These are phyloP conservation scores for Tetrax tetrax DNA, from an alignment of 2,113 vertebrate species.

Conservation along the genomic window DNA sequence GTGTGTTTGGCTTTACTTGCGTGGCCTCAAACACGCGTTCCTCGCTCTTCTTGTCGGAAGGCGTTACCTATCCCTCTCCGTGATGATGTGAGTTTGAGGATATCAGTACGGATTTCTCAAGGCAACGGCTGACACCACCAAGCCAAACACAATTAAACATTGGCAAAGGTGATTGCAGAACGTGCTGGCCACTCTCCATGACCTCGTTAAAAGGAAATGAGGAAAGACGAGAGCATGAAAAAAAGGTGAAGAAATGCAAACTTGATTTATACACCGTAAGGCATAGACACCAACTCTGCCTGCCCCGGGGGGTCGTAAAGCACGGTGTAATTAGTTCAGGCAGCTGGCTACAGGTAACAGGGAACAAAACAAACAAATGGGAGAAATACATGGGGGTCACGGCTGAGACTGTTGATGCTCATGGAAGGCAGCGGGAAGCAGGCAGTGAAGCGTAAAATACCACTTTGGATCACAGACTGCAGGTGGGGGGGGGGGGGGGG, in stretches of 20 bases:
- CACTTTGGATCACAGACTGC: background rate
- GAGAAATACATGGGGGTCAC: background rate
- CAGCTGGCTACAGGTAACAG: conserved; percentile 9
- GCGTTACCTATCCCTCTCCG: background rate
- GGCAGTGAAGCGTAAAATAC: background rate
- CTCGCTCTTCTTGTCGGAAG: background rate
- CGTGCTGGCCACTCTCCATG: accelerated
- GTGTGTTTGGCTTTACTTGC: background rate
- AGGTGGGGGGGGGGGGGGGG: background rate
- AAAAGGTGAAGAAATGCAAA: background rate
- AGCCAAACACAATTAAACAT: background rate
- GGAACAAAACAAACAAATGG: background rate
- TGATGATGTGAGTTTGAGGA: background rate
- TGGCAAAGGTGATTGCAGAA: background rate
- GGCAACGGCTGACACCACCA: background rate
- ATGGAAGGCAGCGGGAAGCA: background rate
- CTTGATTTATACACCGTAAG: background rate
- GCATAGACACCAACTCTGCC: background rate
- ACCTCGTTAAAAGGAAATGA: background rate
- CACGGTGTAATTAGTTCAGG: background rate
- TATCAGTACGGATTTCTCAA: background rate
- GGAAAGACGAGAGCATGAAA: background rate
- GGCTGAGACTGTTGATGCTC: background rate
- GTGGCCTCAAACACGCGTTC: accelerated
- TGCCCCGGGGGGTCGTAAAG: background rate